Percentiles rank a stretch among this genome's conserved stretches.
Conservation (phyloP, 2,113 vertebrate species). For the Pavo muticus region DNA sequence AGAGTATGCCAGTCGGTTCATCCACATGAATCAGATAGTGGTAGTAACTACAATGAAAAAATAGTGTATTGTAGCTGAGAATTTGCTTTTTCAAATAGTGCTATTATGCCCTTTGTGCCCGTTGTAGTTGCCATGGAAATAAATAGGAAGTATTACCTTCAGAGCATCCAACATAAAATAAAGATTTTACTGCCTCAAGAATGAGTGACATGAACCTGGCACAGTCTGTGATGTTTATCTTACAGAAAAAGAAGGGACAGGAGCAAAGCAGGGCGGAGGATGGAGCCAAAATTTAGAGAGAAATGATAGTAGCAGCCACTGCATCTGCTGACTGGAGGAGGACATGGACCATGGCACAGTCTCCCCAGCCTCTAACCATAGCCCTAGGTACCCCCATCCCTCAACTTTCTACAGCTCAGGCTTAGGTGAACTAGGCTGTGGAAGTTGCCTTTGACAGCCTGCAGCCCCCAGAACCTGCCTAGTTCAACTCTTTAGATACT, state of each 20-base stretch:
- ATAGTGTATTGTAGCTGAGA: too few relatives aligned
- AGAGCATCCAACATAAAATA: neutral
- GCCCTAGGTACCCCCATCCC: fast-evolving
- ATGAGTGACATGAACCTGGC: neutral
- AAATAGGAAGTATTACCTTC: too few relatives aligned
- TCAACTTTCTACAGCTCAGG: neutral
- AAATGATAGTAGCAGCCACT: neutral
- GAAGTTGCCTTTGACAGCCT: neutral
- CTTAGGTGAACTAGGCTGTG: neutral
- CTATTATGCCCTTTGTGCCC: too few relatives aligned
- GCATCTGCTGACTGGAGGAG: neutral
- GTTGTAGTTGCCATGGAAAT: too few relatives aligned
- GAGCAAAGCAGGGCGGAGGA: neutral
- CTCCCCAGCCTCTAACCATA: neutral
- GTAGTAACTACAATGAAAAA: too few relatives aligned
- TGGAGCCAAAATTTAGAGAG: neutral
- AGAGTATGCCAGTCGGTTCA: too few relatives aligned
- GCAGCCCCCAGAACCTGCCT: fast-evolving
- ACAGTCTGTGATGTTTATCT: neutral
- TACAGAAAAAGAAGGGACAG: neutral
- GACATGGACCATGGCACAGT: fast-evolving
- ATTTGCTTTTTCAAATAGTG: too few relatives aligned
- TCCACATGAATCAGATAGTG: too few relatives aligned
- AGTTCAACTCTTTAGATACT: neutral
- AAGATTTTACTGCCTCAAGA: neutral